Evolutionary conservation across 2,888 invertebrate genomes (phyloP).

Genomic region (Lissocephala sabroskyi): DNA sequence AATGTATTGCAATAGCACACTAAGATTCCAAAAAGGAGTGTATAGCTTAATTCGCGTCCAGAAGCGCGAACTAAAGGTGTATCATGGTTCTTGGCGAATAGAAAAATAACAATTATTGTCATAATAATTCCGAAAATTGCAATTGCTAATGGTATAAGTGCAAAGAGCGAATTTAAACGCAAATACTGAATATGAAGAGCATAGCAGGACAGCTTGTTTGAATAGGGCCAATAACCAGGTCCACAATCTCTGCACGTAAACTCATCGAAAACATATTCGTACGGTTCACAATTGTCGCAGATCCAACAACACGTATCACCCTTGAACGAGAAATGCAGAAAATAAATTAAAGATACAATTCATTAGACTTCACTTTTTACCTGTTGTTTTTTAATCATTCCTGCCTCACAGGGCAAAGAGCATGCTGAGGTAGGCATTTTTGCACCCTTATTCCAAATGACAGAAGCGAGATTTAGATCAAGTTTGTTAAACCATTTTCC

Average conservation of each 20-base stretch:
- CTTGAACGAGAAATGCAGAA: conserved; percentile 48
- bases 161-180: conserved; percentile 78
- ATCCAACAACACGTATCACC: conserved; percentile 85
- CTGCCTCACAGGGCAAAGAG: conserved; percentile 79
- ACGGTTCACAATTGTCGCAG: conserved; percentile 81
- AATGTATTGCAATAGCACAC: conserved; percentile 82
- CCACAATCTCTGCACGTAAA: conserved; percentile 79
- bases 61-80: conserved; percentile 86
- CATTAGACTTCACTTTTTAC: conserved; percentile 38
- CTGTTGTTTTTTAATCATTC: conserved; percentile 80
- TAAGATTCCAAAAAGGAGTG: conserved; percentile 80
- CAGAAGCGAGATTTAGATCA: conserved; percentile 70
- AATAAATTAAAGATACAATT: not conserved
- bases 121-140: conserved; percentile 77
- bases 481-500: conserved; percentile 78
- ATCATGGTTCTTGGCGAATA: conserved; percentile 78
- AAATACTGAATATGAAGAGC: conserved; percentile 78
- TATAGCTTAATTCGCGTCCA: conserved; percentile 84
- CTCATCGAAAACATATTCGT: conserved; percentile 79
- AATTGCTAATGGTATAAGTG: conserved; percentile 78
- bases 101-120: conserved; percentile 76
- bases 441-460: conserved; percentile 75
- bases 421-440: conserved; percentile 79
- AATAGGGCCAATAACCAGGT: conserved; percentile 77
- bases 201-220: conserved; percentile 77